phyloP scores from a whole-genome alignment of 1,140 invertebrate genomes.

The Heliconius himera region DNA sequence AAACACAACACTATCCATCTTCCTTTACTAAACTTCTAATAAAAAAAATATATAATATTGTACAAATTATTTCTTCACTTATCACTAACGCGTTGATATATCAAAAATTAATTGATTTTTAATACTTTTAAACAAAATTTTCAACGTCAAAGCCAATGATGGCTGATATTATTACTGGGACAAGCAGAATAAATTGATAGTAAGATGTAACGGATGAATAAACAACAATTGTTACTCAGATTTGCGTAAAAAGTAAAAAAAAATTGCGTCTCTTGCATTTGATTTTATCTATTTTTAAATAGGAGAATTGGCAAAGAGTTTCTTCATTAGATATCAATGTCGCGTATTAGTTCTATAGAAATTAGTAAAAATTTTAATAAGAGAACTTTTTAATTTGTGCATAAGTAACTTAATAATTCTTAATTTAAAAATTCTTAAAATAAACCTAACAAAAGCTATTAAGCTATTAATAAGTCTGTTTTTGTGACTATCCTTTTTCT shows the following conservation, averaged over 20 bases:
- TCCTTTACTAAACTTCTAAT: not conserved
- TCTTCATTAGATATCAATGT: not conserved
- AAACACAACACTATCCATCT: not conserved
- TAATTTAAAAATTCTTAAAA: too few relatives aligned
- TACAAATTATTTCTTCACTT: not conserved
- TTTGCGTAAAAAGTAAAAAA: conserved; percentile 16
- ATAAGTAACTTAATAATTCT: too few relatives aligned
- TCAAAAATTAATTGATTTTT: conserved; percentile 24
- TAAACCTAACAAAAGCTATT: too few relatives aligned
- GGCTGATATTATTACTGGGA: conserved; percentile 30
- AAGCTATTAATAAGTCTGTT: too few relatives aligned
- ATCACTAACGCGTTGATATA: conserved; percentile 10
- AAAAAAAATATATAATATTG: not conserved
- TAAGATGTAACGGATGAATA: conserved; percentile 42
- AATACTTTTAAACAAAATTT: conserved; percentile 18
- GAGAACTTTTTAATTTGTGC: too few relatives aligned
- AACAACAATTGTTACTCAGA: conserved; percentile 40
- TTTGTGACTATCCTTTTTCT: too few relatives aligned
- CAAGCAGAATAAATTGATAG: conserved; percentile 33
- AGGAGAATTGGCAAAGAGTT: not conserved
- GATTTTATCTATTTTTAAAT: not conserved
- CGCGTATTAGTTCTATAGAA: not conserved
- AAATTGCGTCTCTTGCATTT: too few relatives aligned
- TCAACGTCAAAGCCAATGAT: conserved; percentile 40
- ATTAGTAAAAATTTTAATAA: not conserved